Percentiles rank a stretch among this genome's conserved stretches.
phyloP scores from a whole-genome alignment of 2,113 vertebrate genomes.

The Poeciliopsis prolifica region DNA sequence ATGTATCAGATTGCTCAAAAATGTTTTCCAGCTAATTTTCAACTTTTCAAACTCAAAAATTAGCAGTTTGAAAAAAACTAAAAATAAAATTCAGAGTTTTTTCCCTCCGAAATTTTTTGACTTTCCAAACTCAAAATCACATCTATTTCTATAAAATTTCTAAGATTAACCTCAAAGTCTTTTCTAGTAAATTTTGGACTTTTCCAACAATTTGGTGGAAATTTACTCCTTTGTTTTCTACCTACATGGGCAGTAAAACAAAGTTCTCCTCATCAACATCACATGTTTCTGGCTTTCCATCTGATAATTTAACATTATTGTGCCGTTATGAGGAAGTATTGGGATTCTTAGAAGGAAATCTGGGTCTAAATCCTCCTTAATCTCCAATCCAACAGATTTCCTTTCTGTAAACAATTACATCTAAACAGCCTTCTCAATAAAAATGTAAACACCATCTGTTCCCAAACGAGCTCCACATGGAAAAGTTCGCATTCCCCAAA shows the following conservation, averaged over 20 bases:
- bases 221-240: no score
- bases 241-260: neutral
- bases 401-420: neutral
- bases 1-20: no score
- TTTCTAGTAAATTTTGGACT: no score
- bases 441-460: slow-evolving; percentile 6
- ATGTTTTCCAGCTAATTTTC: no score
- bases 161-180: no score
- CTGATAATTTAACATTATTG: neutral
- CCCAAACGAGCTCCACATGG: neutral
- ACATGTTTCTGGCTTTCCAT: neutral
- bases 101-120: no score
- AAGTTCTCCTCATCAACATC: neutral
- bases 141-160: no score
- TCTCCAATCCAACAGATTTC: neutral
- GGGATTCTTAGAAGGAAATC: neutral
- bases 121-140: no score
- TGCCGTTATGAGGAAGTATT: slow-evolving; percentile 1
- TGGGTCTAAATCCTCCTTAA: neutral
- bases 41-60: no score
- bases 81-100: no score
- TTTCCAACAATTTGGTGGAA: no score
- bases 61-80: no score
- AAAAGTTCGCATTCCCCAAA: neutral
- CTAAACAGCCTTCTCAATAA: neutral